Evolutionary conservation across 37 sponge, comb jelly and placozoan genomes (phyloP).

Genomic region (Geodia barretti): DNA sequence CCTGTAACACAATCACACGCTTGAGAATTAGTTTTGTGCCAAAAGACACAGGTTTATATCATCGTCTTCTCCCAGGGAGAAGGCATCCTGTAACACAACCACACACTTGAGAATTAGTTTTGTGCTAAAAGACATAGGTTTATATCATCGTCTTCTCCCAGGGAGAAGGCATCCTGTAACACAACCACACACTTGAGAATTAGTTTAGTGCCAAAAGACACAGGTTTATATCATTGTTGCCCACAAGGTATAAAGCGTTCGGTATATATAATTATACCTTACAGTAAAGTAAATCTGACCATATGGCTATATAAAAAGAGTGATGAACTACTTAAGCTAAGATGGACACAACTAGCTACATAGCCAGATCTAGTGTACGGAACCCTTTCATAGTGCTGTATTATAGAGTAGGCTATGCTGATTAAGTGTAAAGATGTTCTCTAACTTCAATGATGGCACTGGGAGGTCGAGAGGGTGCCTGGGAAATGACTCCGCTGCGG

Average conservation of each 20-base stretch:
- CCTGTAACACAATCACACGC: background rate
- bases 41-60: no score
- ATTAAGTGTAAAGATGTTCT: background rate
- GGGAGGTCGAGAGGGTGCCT: conserved; percentile 8
- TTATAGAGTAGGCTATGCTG: background rate
- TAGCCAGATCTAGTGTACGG: no score
- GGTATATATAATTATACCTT: no score
- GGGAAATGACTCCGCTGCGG: background rate
- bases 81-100: background rate
- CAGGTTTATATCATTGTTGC: background rate
- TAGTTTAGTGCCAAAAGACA: no score
- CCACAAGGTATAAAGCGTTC: background rate
- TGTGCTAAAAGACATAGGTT: no score
- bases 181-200: no score
- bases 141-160: background rate
- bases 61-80: background rate
- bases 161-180: background rate
- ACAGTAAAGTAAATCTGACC: no score
- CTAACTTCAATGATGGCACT: background rate
- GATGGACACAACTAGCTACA: no score
- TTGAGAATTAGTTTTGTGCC: no score
- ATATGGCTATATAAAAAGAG: no score
- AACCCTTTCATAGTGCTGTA: background rate
- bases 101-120: no score
- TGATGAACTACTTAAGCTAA: no score